phyloP scores from a whole-genome alignment of 1,140 invertebrate genomes.

The Drosophila nebulosa region DNA sequence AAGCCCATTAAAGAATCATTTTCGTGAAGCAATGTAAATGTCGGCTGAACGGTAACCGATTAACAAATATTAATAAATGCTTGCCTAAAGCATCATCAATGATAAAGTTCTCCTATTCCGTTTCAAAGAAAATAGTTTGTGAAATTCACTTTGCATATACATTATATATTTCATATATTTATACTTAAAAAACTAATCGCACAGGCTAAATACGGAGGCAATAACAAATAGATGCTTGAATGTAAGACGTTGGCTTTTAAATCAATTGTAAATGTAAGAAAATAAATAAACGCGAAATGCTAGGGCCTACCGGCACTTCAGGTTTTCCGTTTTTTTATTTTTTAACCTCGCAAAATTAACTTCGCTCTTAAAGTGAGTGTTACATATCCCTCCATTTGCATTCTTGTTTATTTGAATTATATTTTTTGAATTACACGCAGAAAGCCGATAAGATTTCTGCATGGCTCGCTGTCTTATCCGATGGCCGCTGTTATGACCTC shows the following conservation, averaged over 20 bases:
- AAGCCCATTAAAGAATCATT: too few relatives aligned
- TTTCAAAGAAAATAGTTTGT: not conserved
- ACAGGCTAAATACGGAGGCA: constrained; percentile 31
- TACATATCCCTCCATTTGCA: not conserved
- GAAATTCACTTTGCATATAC: not conserved
- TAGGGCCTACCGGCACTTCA: constrained; percentile 38
- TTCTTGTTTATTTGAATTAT: constrained; percentile 29
- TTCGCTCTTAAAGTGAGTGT: not conserved
- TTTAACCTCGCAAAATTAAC: not conserved
- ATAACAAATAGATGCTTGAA: constrained; percentile 36
- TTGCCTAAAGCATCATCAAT: too few relatives aligned
- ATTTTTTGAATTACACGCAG: constrained; percentile 61
- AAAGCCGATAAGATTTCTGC: constrained; percentile 53
- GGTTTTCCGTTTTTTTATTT: constrained; percentile 42
- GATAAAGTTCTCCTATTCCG: too few relatives aligned
- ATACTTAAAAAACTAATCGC: constrained; percentile 64
- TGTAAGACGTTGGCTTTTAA: constrained; percentile 19
- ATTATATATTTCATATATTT: constrained; percentile 49
- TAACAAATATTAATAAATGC: too few relatives aligned
- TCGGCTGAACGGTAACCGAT: too few relatives aligned
- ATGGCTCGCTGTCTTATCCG: constrained; percentile 84
- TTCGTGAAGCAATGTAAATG: too few relatives aligned
- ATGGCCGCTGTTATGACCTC: constrained; percentile 93
- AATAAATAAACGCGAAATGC: too few relatives aligned
- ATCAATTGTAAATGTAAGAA: constrained; percentile 17